Evolutionary conservation across 2,888 invertebrate genomes (phyloP).

Genomic region (Caenorhabditis panamensis): DNA sequence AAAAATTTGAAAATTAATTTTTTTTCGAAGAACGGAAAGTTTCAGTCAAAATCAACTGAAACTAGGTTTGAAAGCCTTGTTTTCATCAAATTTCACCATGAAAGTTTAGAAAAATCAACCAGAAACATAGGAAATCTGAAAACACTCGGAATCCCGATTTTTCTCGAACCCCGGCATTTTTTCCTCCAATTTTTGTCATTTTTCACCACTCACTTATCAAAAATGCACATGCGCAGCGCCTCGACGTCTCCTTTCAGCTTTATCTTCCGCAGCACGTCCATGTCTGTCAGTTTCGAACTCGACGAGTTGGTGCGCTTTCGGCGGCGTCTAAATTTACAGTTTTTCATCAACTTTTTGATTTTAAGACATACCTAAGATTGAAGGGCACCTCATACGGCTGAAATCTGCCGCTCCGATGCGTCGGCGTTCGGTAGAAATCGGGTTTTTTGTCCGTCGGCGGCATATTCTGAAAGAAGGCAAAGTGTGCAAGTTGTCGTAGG

Average conservation of each 20-base stretch:
- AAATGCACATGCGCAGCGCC: slow-evolving; percentile 56
- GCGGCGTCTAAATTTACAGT: slow-evolving; percentile 31
- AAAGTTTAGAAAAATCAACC: too few species aligned
- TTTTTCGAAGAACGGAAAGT: too few species aligned
- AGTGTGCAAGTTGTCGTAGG: background rate
- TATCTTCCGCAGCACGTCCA: slow-evolving; percentile 39
- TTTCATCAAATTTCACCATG: too few species aligned
- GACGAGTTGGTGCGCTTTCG: slow-evolving; percentile 24
- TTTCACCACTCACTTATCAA: slow-evolving; percentile 52
- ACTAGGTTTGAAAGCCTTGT: too few species aligned
- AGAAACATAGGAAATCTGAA: too few species aligned
- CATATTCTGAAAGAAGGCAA: slow-evolving; percentile 33
- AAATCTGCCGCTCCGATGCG: slow-evolving; percentile 36
- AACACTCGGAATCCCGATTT: too few species aligned
- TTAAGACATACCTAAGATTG: slow-evolving; percentile 38
- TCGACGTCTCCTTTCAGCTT: slow-evolving; percentile 62
- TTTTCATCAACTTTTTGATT: background rate
- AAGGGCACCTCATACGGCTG: slow-evolving; percentile 45
- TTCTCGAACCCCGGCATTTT: too few species aligned
- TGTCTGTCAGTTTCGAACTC: slow-evolving; percentile 5
- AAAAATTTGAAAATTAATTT: too few species aligned
- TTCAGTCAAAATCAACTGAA: too few species aligned
- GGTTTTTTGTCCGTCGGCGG: slow-evolving; percentile 25
- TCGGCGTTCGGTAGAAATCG: slow-evolving; percentile 23
- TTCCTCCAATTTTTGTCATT: background rate